Conservation (phyloP, 2,888 invertebrate genomes). For the Leucophora obtusa region DNA sequence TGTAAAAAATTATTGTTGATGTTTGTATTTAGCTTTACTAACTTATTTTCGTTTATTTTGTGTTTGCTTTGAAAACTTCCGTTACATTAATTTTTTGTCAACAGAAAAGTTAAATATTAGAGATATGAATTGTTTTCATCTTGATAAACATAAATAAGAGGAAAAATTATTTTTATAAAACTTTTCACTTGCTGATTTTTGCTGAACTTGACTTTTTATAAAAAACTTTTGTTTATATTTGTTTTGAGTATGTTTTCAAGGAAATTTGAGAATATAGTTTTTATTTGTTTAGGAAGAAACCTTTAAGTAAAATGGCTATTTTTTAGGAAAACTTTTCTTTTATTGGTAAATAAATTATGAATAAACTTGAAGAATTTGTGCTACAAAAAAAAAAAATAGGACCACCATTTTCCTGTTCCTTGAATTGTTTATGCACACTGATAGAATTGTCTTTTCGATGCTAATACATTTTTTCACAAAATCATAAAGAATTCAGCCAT, state of each 20-base stretch:
- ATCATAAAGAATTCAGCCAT: no score
- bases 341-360: conserved; percentile 6
- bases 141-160: not conserved
- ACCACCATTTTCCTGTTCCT: no score
- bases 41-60: not conserved
- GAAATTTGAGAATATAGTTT: not conserved
- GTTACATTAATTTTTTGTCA: conserved; percentile 21
- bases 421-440: no score
- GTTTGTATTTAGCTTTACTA: not conserved
- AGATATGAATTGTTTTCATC: conserved; percentile 14
- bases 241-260: conserved; percentile 13
- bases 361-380: no score
- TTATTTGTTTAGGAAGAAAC: not conserved
- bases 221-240: conserved; percentile 14
- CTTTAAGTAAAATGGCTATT: not conserved
- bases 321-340: not conserved
- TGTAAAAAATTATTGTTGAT: no score
- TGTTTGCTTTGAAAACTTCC: conserved; percentile 25
- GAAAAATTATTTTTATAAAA: conserved; percentile 19
- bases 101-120: conserved; percentile 12
- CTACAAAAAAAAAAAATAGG: no score
- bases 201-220: conserved; percentile 8
- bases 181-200: conserved; percentile 30
- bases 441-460: no score
- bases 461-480: no score